Evolutionary conservation across 2,113 vertebrate genomes (phyloP).

Genomic region (Pyrgilauda ruficollis): DNA sequence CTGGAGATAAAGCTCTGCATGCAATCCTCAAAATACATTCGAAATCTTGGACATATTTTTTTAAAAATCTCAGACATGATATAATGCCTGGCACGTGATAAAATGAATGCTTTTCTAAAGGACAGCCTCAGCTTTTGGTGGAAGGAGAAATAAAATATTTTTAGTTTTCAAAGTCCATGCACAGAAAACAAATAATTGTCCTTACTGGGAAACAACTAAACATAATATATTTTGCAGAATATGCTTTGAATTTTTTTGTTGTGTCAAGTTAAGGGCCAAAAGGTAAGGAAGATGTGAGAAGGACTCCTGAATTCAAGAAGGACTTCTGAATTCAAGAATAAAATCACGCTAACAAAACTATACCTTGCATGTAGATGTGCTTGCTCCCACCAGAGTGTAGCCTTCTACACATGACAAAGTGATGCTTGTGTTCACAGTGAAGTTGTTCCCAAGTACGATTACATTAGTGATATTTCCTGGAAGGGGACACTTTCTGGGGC

Average conservation of each 20-base stretch:
- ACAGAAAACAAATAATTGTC: neutral
- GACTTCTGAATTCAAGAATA: neutral
- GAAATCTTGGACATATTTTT: neutral
- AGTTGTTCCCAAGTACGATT: slow-evolving; percentile 72
- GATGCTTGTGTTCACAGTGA: slow-evolving; percentile 80
- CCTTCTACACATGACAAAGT: slow-evolving; percentile 84
- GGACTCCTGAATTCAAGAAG: neutral
- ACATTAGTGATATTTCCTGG: slow-evolving; percentile 77
- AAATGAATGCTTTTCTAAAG: neutral
- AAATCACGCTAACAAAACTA: neutral
- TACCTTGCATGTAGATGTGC: slow-evolving; percentile 84
- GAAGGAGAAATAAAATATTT: neutral
- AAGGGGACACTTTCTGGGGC: slow-evolving; percentile 77
- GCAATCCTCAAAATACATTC: neutral
- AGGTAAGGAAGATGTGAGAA: neutral
- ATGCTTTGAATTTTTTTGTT: neutral
- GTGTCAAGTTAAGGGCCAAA: neutral
- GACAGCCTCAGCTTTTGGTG: neutral
- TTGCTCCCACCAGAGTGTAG: slow-evolving; percentile 79
- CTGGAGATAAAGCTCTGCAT: neutral
- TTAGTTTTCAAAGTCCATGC: neutral
- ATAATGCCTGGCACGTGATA: neutral
- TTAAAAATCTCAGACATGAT: neutral
- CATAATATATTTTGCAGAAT: neutral
- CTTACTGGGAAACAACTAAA: neutral